Base-by-base conservation (phyloP, 2,113 vertebrate genomes). In the Martes martes region DNA sequence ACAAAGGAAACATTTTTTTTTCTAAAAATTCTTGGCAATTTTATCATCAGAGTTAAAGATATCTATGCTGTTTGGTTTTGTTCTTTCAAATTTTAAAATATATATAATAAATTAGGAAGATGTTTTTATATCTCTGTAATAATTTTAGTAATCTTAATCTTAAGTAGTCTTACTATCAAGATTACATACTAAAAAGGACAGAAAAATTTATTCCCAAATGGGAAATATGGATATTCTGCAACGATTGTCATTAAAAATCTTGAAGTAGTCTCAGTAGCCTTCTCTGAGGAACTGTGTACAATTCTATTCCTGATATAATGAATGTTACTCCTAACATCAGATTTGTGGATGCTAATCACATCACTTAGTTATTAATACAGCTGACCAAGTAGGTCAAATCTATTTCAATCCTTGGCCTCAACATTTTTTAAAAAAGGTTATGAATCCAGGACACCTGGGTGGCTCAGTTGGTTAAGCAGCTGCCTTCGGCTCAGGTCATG, bases 71-170 rank as follows among this genome's bases (percentile, higher is more conserved):
- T 73, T 91, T 96, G 45, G 18, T 74, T 76, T 55, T 89, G 7
- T 83, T 78, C 67, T 76, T 94, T 96, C 92, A 39, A 94, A 47
- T 67, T 93, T 57, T 89, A 87, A 96, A 80, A 47, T 7, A 73
- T 19, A 71, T 50, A 63, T 28, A 67, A 92, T 67, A 71, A 71
- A 91, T 86, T 85, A 50, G 24, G 15, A 88, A 92, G 50, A 59
- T 74, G 21, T 33, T 89, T 76, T 91, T 79, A 78, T 79, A 92
- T 84, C 11, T 74, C 31, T 90, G 6, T 52, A 50, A 55, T 47
- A 14, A 45, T 84, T 33, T 76, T 69, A 65, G 55, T 80, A 39
- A 82, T 9, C 42, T 47, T 76, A 42, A 83, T 11, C 14, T 78
- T 78, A 78, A 47, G 39, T 74, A 45, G 42, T 28, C 39, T 74